Percentiles rank a stretch among this genome's conserved stretches.
phyloP scores from a whole-genome alignment of 2,113 vertebrate species.

The Eleginops maclovinus region DNA sequence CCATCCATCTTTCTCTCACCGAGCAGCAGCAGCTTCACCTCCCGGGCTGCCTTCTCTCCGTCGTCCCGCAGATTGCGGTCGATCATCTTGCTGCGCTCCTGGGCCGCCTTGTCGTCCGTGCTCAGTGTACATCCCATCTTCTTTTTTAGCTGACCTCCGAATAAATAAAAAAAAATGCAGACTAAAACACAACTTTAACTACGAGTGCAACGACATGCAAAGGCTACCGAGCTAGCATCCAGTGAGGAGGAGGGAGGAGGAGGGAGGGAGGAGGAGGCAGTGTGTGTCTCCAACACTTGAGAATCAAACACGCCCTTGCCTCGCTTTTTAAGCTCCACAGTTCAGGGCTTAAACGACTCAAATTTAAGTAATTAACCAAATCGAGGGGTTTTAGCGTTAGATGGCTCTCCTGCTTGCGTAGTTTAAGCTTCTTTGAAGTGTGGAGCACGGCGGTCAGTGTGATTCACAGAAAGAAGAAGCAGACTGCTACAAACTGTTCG shows the following conservation, averaged over 20 bases:
- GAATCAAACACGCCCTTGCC: slow-evolving; percentile 77
- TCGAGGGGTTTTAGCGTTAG: neutral
- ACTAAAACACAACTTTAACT: slow-evolving; percentile 65
- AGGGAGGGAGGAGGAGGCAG: slow-evolving; percentile 32
- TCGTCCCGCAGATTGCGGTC: slow-evolving; percentile 96
- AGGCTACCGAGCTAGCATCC: slow-evolving; percentile 80
- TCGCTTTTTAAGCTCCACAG: slow-evolving; percentile 19
- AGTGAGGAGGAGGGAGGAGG: slow-evolving; percentile 43
- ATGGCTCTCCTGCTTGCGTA: neutral
- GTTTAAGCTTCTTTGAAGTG: neutral
- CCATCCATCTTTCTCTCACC: slow-evolving; percentile 87
- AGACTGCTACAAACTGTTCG: slow-evolving; percentile 38
- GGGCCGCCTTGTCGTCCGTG: slow-evolving; percentile 96
- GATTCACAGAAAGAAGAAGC: slow-evolving; percentile 1
- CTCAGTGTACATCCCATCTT: slow-evolving; percentile 97
- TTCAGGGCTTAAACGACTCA: neutral
- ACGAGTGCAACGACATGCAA: slow-evolving; percentile 65
- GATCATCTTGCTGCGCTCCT: slow-evolving; percentile 98
- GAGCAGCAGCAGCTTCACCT: slow-evolving; percentile 96
- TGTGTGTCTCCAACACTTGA: slow-evolving; percentile 42
- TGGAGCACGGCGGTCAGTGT: neutral
- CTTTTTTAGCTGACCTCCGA: slow-evolving; percentile 27
- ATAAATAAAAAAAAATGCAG: slow-evolving; percentile 41
- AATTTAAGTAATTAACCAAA: neutral
- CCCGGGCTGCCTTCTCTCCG: slow-evolving; percentile 95